Conservation (phyloP, 1,140 invertebrate genomes). For the Apis florea region DNA sequence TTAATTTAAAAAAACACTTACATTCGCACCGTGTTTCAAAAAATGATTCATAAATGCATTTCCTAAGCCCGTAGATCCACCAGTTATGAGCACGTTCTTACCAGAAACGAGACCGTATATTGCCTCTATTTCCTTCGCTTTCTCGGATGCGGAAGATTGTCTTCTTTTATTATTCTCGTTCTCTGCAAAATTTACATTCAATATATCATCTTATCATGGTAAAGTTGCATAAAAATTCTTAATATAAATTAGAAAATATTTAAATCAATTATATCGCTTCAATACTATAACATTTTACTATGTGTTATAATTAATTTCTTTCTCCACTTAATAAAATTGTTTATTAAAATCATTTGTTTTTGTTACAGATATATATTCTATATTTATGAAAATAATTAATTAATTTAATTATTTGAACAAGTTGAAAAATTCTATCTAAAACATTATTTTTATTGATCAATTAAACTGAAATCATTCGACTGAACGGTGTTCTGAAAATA, state of each 20-base stretch:
- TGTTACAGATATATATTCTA: no score
- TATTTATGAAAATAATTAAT: neutral
- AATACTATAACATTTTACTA: neutral
- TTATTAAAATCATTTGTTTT: neutral
- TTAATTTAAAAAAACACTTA: slow-evolving; percentile 57
- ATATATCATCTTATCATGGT: neutral
- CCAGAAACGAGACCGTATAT: slow-evolving; percentile 69
- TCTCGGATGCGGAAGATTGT: slow-evolving; percentile 69
- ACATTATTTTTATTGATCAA: neutral
- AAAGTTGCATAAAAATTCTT: neutral
- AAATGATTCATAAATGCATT: slow-evolving; percentile 77
- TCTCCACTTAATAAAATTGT: neutral
- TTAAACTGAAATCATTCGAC: neutral
- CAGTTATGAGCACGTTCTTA: slow-evolving; percentile 80
- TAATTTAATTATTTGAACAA: neutral
- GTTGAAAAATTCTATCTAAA: neutral
- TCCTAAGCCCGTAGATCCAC: slow-evolving; percentile 79
- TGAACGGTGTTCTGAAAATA: neutral
- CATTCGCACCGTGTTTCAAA: slow-evolving; percentile 76
- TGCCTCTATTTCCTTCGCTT: slow-evolving; percentile 66
- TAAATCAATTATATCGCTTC: neutral
- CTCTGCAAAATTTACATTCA: slow-evolving; percentile 16
- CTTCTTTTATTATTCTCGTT: slow-evolving; percentile 5
- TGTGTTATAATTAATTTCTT: neutral
- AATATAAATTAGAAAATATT: neutral